Conservation (phyloP, 2,888 invertebrate species). For the Limnephilus lunatus region DNA sequence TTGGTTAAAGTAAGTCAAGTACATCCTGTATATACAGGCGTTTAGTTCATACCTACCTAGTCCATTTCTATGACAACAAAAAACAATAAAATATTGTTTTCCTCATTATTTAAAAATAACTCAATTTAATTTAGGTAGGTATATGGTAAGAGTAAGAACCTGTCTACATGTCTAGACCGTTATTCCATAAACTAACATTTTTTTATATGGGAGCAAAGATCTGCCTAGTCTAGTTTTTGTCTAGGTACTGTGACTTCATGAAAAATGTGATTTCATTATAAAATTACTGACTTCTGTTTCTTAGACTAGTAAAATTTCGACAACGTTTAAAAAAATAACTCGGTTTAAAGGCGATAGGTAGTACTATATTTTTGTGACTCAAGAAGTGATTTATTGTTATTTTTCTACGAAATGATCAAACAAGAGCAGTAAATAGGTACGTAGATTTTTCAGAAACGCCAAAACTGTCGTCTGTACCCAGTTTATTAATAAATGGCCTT, state of each 20-base stretch:
- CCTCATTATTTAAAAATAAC: no score
- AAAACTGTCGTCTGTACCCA: not conserved
- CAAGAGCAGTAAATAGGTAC: not conserved
- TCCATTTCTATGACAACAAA: no score
- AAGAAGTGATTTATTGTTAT: not conserved
- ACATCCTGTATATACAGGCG: not conserved
- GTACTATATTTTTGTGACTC: not conserved
- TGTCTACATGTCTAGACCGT: no score
- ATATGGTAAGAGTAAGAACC: no score
- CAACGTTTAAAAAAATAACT: not conserved
- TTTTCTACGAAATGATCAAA: not conserved
- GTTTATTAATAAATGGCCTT: slow-evolving; percentile 52
- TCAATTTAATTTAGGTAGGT: no score
- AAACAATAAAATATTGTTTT: no score
- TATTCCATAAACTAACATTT: not conserved
- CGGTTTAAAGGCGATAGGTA: not conserved
- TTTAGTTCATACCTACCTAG: not conserved
- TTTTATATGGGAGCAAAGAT: not conserved
- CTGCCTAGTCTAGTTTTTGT: not conserved
- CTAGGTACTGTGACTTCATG: not conserved
- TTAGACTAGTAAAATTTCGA: not conserved
- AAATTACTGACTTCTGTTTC: not conserved
- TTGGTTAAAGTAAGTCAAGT: no score
- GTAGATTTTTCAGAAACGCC: not conserved
- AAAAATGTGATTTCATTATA: not conserved